Evolutionary conservation across 64 coral and sea anemone genomes (phyloP), one percentile per base, ranked within the genome.

Genomic region (Stylophora pistillata): DNA sequence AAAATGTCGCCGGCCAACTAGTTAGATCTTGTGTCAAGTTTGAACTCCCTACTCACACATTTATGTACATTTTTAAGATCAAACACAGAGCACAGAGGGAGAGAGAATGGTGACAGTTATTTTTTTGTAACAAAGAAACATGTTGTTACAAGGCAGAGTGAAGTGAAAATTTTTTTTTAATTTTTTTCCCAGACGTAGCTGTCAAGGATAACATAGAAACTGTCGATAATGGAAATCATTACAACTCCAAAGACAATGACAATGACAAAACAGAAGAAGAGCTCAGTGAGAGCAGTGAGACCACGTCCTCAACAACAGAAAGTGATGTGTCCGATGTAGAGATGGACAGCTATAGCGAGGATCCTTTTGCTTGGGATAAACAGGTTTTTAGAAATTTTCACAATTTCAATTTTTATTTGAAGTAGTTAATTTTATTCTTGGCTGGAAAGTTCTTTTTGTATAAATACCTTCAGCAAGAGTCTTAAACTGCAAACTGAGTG

Each of bases 241-340:
- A 82, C 11, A 79, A 93, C 30, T 62, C 56, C 13, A 85, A 96
- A 27, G 88, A 92, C 5, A 75, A 89, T 20, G 85, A 93, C n/a
- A 90, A 79, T 29, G 79, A 94, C 13, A 88, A 87, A 64, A 92
- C 95, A 58, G 91, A 96, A 30, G 95, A 96, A 53, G 95, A 96
- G 17, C 83, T 85, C 33, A 93, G 90, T 29, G 95, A 93, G 18
- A 93, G 91, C 37, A 86, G 95, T 15, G 95, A 93, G 29, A 93
- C 95, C 0, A 96, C 95, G 6, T 91, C 86, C 3, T 96, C 95
- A 1, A 93, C 95, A 4, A 93, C 85, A 15, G 95, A 96, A 74
- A 96, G 95, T 90, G 95, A 96, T 55, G 92, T 93, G 16, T 88
- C 89, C 15, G 95, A 96, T 71, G 85, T 96, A 69, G 95, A 93